Evolutionary conservation across 92 coral and sea anemone genomes (phyloP).

Genomic region (Galaxea fascicularis): DNA sequence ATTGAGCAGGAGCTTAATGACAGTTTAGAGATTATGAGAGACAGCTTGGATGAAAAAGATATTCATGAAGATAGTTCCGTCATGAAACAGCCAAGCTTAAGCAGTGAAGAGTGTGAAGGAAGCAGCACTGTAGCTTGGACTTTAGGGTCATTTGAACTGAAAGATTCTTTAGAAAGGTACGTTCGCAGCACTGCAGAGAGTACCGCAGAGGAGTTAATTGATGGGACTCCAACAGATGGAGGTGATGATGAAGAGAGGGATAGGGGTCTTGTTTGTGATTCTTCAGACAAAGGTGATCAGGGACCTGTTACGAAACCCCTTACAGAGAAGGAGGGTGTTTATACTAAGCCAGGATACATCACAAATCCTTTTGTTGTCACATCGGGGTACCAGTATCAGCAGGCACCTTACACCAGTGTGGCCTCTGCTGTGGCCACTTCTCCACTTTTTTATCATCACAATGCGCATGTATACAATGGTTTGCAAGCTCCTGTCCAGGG

Average conservation of each 20-base stretch:
- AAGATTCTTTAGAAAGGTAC: conserved; percentile 35
- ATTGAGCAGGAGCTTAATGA: conserved; percentile 27
- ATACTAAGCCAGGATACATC: neutral
- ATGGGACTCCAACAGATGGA: neutral
- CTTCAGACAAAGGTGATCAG: neutral
- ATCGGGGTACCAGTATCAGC: conserved; percentile 3
- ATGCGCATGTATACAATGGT: neutral
- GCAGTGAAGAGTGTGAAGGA: neutral
- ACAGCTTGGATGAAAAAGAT: conserved; percentile 71
- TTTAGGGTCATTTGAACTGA: neutral
- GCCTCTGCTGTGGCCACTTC: neutral
- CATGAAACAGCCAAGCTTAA: conserved; percentile 1
- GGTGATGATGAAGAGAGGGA: neutral
- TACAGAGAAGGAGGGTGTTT: neutral
- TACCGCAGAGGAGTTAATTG: conserved; percentile 8
- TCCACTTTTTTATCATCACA: conserved; percentile 16
- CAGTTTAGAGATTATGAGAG: conserved; percentile 72
- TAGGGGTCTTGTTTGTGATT: neutral
- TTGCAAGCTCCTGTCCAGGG: conserved; percentile 17
- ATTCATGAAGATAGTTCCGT: neutral
- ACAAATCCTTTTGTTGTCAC: neutral
- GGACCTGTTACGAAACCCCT: neutral
- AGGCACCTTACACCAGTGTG: conserved; percentile 1
- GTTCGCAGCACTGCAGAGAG: conserved; percentile 13
- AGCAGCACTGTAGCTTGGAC: conserved; percentile 19